Percentiles rank a stretch among this genome's conserved stretches.
phyloP scores from a whole-genome alignment of 2,113 vertebrate species.

The Myotis yumanensis region DNA sequence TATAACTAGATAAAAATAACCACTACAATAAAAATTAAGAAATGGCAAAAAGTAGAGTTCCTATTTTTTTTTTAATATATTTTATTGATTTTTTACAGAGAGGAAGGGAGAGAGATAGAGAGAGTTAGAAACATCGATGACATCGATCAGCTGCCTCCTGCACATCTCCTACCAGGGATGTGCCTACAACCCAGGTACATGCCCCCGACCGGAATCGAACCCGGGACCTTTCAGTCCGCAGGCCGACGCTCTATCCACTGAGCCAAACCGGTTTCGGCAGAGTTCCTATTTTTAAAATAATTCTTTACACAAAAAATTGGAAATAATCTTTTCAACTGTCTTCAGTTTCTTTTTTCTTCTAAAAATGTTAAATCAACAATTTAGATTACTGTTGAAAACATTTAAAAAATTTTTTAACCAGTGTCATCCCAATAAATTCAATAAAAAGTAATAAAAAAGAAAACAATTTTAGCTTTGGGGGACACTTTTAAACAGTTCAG shows the following conservation, averaged over 20 bases:
- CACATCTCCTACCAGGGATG: too few relatives aligned
- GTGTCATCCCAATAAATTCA: neutral
- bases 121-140: too few relatives aligned
- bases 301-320: neutral
- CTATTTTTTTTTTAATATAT: too few relatives aligned
- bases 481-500: neutral
- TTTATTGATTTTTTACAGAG: too few relatives aligned
- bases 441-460: neutral
- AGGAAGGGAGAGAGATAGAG: too few relatives aligned
- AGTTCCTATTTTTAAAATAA: neutral
- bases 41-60: neutral
- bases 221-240: too few relatives aligned
- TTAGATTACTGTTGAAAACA: neutral
- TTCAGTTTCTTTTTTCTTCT: neutral
- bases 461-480: neutral
- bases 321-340: neutral
- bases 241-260: too few relatives aligned
- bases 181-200: too few relatives aligned
- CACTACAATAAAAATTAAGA: neutral
- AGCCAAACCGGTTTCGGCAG: too few relatives aligned
- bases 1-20: neutral
- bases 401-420: neutral
- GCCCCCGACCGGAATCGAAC: too few relatives aligned
- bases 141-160: too few relatives aligned
- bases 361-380: conserved; percentile 8